Base-by-base conservation (phyloP, 2,113 vertebrate species). In the Saccopteryx bilineata region DNA sequence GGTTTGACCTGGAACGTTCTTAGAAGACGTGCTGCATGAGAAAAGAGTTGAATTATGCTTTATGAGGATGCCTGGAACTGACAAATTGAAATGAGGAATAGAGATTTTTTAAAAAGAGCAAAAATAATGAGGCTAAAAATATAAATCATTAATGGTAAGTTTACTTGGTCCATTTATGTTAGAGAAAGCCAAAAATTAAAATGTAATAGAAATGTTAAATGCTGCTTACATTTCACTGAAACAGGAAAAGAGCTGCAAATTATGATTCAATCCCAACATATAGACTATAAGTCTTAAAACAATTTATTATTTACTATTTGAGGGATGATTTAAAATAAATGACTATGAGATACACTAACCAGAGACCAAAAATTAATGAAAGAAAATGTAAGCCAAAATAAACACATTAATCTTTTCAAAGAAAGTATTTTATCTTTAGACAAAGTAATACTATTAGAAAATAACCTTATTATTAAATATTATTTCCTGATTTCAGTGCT, bases 401-500 rank as follows among this genome's bases (percentile, higher is more conserved):
- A 90, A 87, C 24, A 88, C 18, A 12, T 39, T 63, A 83, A 68
- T 52, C 13, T 85, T 84, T 76, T 68, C 39, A 65, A 96, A 91
- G 61, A 33, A 81, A 82, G 14, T 79, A 66, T 66, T 69, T 90
- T 68, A 54, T 61, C 52, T 91, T 95, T 72, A 93, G n/a, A 54
- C 23, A 83, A 91, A 91, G 54, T 81, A 91, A 91, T 80, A 92
- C 19, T 76, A 80, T 88, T 65, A 71, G 50, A 28, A 91, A 87
- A 84, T 68, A 66, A 80, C 13, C 31, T 75, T 74, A 76, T 71
- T 85, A 68, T 81, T 71, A 75, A 93, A 69, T 80, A n/a, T n/a
- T 48, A 52, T 14, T 69, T 81, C 24, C 46, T 71, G 9, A 39
- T 72, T 71, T 78, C 76, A 66, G 93, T 14, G 31, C 21, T 74